phyloP scores from a whole-genome alignment of 2,888 invertebrate genomes.

The Rhingia rostrata region DNA sequence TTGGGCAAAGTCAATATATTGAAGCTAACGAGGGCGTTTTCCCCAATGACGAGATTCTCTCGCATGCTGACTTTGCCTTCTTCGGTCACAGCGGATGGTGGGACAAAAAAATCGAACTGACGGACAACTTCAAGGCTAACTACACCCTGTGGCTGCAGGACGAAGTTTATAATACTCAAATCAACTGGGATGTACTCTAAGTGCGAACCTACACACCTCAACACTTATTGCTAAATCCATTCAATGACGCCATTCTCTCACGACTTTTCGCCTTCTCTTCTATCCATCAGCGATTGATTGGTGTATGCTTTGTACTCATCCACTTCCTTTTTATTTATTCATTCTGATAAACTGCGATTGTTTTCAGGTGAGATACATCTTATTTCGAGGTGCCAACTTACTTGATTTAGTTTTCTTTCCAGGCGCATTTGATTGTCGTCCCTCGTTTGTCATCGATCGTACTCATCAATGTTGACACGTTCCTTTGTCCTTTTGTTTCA shows the following conservation, averaged over 20 bases:
- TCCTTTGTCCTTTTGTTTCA: slow-evolving; percentile 2
- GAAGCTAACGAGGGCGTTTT: slow-evolving; percentile 80
- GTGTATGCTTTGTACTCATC: slow-evolving; percentile 17
- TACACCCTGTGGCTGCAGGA: slow-evolving; percentile 98
- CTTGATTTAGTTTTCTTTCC: slow-evolving; percentile 16
- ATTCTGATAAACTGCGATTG: slow-evolving; percentile 48
- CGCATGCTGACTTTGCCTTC: slow-evolving; percentile 82
- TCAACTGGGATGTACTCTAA: slow-evolving; percentile 88
- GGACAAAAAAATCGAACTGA: slow-evolving; percentile 87
- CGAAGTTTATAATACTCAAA: slow-evolving; percentile 95
- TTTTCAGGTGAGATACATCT: slow-evolving; percentile 39
- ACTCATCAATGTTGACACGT: neutral
- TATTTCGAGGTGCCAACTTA: neutral
- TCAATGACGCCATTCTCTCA: slow-evolving; percentile 46
- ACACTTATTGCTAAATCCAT: slow-evolving; percentile 18
- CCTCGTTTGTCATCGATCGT: neutral
- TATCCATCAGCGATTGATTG: slow-evolving; percentile 22
- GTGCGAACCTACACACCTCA: neutral
- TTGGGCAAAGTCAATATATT: slow-evolving; percentile 75
- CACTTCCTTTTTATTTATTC: neutral
- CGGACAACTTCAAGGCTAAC: slow-evolving; percentile 95
- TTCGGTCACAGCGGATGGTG: slow-evolving; percentile 83
- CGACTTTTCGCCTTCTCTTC: slow-evolving; percentile 22
- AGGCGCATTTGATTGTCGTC: slow-evolving; percentile 18
- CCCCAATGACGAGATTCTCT: slow-evolving; percentile 82